Base-by-base conservation (phyloP, 2,113 vertebrate genomes). In the Ameiurus melas region DNA sequence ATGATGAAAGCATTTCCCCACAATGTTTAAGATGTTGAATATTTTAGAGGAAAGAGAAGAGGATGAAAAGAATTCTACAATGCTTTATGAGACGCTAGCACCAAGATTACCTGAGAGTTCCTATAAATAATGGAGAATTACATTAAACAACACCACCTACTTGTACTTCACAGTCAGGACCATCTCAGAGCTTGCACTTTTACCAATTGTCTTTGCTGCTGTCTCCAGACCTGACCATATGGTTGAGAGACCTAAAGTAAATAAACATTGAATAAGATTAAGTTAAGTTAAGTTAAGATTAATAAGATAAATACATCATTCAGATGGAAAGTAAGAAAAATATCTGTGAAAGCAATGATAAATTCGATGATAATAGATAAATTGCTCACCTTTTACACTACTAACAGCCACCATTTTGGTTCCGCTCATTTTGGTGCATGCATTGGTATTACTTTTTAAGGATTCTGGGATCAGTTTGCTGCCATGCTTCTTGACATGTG, bases 181-280 rank as follows among this genome's bases (percentile, higher is more conserved):
- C 0, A 97, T 99, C 92, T 98, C 98, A 30, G 96, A 91, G 79
- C 96, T 92, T 86, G 99, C 96, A 92, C 96, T 99, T 94, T 96
- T 97, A 87, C 96, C 96, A 85, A 99, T 95, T 88, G 96, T 96
- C 91, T 96, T 99, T 0, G 97, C 98, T 77, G 97, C 98, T 6
- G 94, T 92, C 93, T 98, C 98, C 95, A 99, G 92, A 90, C 98
- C 97, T 5, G 96, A 95, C 98, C 98, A 99, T 78, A 99, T 93
- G 8, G 97, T 96, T 82, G 97, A 96, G 89, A 99, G 95, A 78
- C 98, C 98, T 99, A 92, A 75, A 92, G 92, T 89, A 80, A 22
- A 77, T 33, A 73, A 39, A 77, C 30, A 80, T 5, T 73, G 70
- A n/a, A 25, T 55, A 80, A 30, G 17, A 80, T 80, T 19, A n/a